These are phyloP conservation scores for Petaurus breviceps DNA, from an alignment of 2,113 vertebrate species.

Conservation along the genomic window DNA sequence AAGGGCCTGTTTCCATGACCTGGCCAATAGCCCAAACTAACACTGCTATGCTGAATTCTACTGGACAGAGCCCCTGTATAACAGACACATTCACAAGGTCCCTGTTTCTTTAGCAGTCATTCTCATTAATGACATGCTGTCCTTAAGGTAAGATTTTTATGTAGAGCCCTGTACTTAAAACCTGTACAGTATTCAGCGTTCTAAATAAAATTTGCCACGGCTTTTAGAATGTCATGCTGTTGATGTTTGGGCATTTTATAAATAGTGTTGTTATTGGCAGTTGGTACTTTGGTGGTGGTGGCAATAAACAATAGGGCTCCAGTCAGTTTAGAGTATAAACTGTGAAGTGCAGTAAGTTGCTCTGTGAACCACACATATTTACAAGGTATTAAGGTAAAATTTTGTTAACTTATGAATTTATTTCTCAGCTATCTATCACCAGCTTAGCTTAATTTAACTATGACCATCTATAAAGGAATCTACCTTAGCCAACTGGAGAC, in stretches of 20 bases:
- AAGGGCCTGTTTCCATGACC: background rate
- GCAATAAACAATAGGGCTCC: background rate
- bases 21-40: background rate
- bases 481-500: slow-evolving; percentile 3
- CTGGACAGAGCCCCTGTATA: background rate
- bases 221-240: slow-evolving; percentile 20
- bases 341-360: background rate
- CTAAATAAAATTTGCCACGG: slow-evolving; percentile 17
- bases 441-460: background rate
- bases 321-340: background rate
- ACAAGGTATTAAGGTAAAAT: background rate
- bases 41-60: background rate
- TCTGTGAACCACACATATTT: background rate
- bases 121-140: background rate
- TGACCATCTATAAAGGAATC: background rate
- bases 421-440: background rate
- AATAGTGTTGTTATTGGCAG: background rate
- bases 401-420: background rate
- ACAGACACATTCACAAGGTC: background rate
- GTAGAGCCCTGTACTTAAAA: background rate
- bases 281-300: background rate
- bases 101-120: background rate
- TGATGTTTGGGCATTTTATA: background rate
- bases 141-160: slow-evolving; percentile 25
- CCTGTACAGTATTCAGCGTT: background rate